Base-by-base conservation (phyloP, 2,888 invertebrate genomes). In the Drosophila neonasuta region DNA sequence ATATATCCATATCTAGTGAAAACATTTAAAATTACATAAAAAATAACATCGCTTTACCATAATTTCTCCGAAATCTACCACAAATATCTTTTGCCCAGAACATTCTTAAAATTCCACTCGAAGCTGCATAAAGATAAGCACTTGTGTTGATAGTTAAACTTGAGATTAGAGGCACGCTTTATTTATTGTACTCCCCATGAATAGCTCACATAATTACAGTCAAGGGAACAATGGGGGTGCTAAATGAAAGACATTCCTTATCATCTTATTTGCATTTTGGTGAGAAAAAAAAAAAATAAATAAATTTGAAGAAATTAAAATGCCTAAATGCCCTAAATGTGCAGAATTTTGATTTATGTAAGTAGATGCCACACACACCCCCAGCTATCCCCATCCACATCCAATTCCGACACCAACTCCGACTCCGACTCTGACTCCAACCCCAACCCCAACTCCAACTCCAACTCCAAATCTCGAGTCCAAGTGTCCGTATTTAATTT, bases 271-370 rank as follows among this genome's bases (percentile, higher is more conserved):
- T 77, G 78, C 78, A 74, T 74, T 74, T 77, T 30, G 30, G 45
- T 11, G 29, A 44, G 34, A 54, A 20, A 45, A 48, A 13, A 13
- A 13, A 41, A 59, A 63, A 50, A 50, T 15, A 42, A 42, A 56
- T 49, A 49, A 62, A 62, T 49, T 42, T 54, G 39, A 59, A 55
- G 65, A 68, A 68, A 68, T 68, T 65, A 58, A 68, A 72, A 74
- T 63, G 69, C 70, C 69, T 57, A 74, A 74, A 74, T 74, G 70
- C 56, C 63, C 74, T 11, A 70, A 78, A 70, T 78, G 79, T 64
- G 67, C 74, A 74, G 74, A 74, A 76, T 78, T 78, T 77, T 75
- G 78, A 75, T 75, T 75, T 75, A 75, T 75, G 61, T 65, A 61
- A 59, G 74, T 60, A 32, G 42, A 54, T 54, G 56, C 39, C 44